These are phyloP conservation scores for Spheniscus mendiculus DNA, from an alignment of 2,113 vertebrate genomes.

Conservation along the genomic window DNA sequence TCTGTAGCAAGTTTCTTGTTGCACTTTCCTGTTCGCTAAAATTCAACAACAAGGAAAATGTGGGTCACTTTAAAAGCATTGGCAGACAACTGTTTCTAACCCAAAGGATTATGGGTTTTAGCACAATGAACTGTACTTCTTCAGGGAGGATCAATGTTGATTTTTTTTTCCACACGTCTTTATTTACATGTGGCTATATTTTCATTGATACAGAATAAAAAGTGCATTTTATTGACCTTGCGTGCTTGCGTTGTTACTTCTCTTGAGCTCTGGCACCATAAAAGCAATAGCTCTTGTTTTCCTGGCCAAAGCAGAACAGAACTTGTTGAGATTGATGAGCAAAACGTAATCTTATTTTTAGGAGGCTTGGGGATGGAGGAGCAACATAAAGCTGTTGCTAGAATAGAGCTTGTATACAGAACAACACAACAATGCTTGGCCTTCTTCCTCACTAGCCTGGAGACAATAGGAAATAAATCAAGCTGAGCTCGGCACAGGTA, in stretches of 20 bases:
- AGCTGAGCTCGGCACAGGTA: background rate
- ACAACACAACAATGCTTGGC: background rate
- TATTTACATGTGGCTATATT: conserved; percentile 82
- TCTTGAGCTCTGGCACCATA: background rate
- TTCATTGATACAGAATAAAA: conserved; percentile 82
- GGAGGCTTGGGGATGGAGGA: background rate
- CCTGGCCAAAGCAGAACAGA: background rate
- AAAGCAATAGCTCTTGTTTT: background rate
- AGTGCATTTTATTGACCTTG: conserved; percentile 78
- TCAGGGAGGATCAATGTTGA: conserved; percentile 76
- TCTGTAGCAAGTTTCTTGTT: conserved; percentile 50
- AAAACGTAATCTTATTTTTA: conserved; percentile 15
- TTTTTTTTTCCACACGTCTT: conserved; percentile 69
- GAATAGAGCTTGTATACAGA: background rate
- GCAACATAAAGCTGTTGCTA: background rate
- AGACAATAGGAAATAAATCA: conserved; percentile 19
- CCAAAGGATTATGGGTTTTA: conserved; percentile 75
- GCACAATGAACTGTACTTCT: conserved; percentile 82
- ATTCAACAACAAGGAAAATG: conserved; percentile 43
- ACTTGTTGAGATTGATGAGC: background rate
- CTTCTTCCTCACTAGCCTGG: background rate
- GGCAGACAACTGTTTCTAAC: conserved; percentile 74
- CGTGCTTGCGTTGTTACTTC: background rate
- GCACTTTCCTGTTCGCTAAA: conserved; percentile 54
- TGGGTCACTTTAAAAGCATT: conserved; percentile 69